These are phyloP conservation scores for Gymnobelideus leadbeateri DNA, from an alignment of 2,113 vertebrate genomes.

Conservation along the genomic window DNA sequence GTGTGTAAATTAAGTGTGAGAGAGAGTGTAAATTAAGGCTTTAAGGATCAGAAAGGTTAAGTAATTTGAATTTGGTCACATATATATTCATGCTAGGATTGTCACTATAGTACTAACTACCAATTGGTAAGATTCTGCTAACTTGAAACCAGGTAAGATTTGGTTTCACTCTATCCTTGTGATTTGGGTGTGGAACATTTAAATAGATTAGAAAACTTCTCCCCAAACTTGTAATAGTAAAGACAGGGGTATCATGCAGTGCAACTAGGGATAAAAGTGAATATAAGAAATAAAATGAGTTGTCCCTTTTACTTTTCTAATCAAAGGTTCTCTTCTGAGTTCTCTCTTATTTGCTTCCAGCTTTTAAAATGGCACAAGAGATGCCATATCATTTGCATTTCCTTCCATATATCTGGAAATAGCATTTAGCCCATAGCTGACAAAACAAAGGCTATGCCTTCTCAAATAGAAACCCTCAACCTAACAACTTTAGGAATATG, in stretches of 20 bases:
- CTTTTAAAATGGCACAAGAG: slow-evolving; percentile 21
- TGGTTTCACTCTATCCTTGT: slow-evolving; percentile 16
- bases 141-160: not conserved
- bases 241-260: too few species aligned
- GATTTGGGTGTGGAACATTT: slow-evolving; percentile 19
- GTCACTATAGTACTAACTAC: slow-evolving; percentile 25
- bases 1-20: too few species aligned
- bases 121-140: not conserved
- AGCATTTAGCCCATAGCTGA: too few species aligned
- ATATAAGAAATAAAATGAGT: too few species aligned
- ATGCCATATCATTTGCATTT: not conserved
- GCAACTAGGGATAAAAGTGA: too few species aligned
- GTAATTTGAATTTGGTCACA: too few species aligned
- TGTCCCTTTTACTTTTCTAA: slow-evolving; percentile 32
- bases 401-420: not conserved
- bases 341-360: slow-evolving; percentile 32
- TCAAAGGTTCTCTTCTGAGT: not conserved
- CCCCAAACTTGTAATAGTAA: too few species aligned
- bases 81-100: slow-evolving; percentile 37
- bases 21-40: not conserved
- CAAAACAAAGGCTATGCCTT: too few species aligned
- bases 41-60: not conserved
- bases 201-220: slow-evolving; percentile 27
- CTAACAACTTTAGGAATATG: too few species aligned
- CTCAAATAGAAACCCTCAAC: too few species aligned